Evolutionary conservation across 2,113 vertebrate genomes (phyloP), one percentile per base, ranked within the genome.

Genomic region (Sapayoa aenigma): DNA sequence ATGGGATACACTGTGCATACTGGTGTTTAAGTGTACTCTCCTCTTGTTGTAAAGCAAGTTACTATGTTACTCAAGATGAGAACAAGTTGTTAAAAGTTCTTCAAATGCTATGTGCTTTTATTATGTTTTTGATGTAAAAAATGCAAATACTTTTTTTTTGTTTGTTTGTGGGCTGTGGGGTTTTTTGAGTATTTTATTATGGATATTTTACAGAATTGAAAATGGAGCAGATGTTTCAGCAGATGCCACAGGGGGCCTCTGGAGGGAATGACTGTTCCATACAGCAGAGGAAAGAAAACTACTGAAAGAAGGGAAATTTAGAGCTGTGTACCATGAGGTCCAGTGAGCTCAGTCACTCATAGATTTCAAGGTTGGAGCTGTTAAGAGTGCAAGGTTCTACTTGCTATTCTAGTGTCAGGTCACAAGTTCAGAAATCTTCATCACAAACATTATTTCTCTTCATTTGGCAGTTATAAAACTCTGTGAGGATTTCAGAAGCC

Each of bases 201-300:
- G 46, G 73, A 27, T 96, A 65, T 84, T 69, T 87, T 92, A 63
- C 89, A 58, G 89, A 77, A 68, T 52, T 90, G 58, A 91, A 92
- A 96, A 82, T 72, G 16, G 69, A 97, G 87, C 97, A 98, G 96
- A 91, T 98, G 97, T 96, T 97, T 93, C 82, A 96, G 81, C 95
- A 97, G 96, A 97, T 98, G 97, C 94, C 81, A 65, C 52, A 76
- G 59, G n/a, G 58, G 75, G 56, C 37, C 88, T 97, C 92, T 78
- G 82, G 87, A 84, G 72, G 91, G 87, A 96, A 96, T 94, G 91
- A 59, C 69, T 94, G 65, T 82, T 97, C 82, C 68, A 27, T 81
- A 39, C 47, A 94, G 63, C 41, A 23, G 31, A 78, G 35, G 65
- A 74, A 80, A 94, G 87, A 53, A 93, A 79, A 82, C 91, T 96